Percentiles rank a stretch among this genome's conserved stretches.
These are phyloP conservation scores for Cantharis lateralis DNA, from an alignment of 2,888 invertebrate genomes.

Conservation along the genomic window DNA sequence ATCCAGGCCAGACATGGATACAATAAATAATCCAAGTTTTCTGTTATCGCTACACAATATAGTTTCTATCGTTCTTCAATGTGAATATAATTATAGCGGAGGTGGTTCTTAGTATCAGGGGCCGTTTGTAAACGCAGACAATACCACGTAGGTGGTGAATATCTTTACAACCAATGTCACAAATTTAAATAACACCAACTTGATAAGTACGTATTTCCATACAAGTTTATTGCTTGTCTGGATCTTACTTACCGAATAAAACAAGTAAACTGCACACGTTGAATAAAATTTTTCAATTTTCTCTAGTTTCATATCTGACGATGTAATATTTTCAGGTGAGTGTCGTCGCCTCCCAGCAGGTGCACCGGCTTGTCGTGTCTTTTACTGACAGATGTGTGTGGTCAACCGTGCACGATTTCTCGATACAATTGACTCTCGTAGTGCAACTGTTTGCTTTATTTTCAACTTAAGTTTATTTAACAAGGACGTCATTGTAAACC, in stretches of 20 bases:
- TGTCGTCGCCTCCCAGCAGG: slow-evolving; percentile 51
- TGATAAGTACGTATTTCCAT: slow-evolving; percentile 17
- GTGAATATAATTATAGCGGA: slow-evolving; percentile 40
- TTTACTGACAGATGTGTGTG: slow-evolving; percentile 47
- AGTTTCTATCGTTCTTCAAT: slow-evolving; percentile 34
- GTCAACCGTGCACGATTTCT: slow-evolving; percentile 45
- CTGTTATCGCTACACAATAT: slow-evolving; percentile 36
- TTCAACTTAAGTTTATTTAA: slow-evolving; percentile 1
- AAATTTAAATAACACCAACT: slow-evolving; percentile 21
- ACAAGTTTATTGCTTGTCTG: slow-evolving; percentile 1
- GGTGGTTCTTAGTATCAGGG: slow-evolving; percentile 35
- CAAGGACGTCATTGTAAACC: neutral
- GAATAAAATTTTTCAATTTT: slow-evolving; percentile 1
- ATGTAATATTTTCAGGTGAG: slow-evolving; percentile 34
- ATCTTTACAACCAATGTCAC: slow-evolving; percentile 20
- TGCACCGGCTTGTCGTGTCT: slow-evolving; percentile 44
- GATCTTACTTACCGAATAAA: slow-evolving; percentile 5
- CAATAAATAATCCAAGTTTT: slow-evolving; percentile 30
- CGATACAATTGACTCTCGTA: slow-evolving; percentile 24
- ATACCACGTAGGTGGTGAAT: slow-evolving; percentile 39
- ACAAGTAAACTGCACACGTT: slow-evolving; percentile 10
- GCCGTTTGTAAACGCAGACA: slow-evolving; percentile 35
- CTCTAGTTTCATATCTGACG: slow-evolving; percentile 10
- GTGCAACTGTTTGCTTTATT: slow-evolving; percentile 16
- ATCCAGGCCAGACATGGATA: slow-evolving; percentile 29